Evolutionary conservation across 2,888 invertebrate species (phyloP), one percentile per base, ranked within the genome.

Genomic region (Cryptus armator): DNA sequence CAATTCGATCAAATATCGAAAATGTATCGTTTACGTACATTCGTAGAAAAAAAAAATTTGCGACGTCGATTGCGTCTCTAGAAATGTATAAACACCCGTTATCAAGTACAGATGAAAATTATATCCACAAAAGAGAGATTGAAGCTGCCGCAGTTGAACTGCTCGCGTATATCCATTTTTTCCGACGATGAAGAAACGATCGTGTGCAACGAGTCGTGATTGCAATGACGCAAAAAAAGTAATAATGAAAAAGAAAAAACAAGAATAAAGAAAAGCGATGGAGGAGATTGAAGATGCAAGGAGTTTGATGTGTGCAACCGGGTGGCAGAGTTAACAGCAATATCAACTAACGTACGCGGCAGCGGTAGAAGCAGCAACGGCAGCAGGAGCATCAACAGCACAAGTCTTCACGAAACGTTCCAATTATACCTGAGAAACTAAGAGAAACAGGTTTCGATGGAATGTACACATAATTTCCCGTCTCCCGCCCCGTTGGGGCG

Each of bases 381-480:
- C 46, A 68, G 56, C 48, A 44, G 70, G 53, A 81, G 62, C 62
- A 68, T 64, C 37, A 75, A 56, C 24, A 24, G 56, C 24, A 74
- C 72, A 53, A 53, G 67, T 70, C 67, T 71, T 68, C 81, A 86
- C 86, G 88, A 89, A 89, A 91, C 90, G 92, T 92, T 91, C 92
- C 92, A 92, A 93, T 92, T 93, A 92, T 92, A 92, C 87, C 89
- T 86, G 90, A 91, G 91, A 91, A 90, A 91, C 89, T 90, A 87
- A 85, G 88, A 89, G 90, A 91, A 93, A 92, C 92, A 91, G 92
- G 92, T 92, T 92, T 87, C 87, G 84, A 56, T 87, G 92, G 92
- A 92, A 92, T 92, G 92, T 91, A 90, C 91, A 91, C 91, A 91
- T 92, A 91, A 92, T 93, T 92, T 93, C 89, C 91, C 91, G 89